Conservation (phyloP, 2,113 vertebrate genomes). For the Egretta garzetta region DNA sequence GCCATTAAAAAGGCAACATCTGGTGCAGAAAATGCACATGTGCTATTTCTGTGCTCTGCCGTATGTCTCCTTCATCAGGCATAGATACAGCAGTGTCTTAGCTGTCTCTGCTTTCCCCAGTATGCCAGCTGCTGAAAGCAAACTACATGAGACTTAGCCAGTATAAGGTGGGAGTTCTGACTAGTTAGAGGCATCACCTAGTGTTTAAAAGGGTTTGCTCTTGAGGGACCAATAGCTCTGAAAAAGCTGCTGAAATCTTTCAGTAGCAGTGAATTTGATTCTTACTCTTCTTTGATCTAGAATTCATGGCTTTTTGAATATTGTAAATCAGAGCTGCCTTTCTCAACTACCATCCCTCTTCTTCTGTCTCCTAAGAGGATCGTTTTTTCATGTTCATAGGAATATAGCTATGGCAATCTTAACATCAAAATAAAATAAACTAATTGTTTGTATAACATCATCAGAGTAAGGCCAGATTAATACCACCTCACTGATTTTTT, state of each 20-base stretch:
- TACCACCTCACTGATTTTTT: background rate
- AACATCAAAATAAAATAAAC: background rate
- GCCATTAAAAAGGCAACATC: background rate
- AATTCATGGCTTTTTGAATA: background rate
- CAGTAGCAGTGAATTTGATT: background rate
- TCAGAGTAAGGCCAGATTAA: background rate
- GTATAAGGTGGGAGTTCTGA: background rate
- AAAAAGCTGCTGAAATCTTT: constrained; percentile 37
- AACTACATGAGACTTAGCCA: background rate
- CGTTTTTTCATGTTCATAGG: background rate
- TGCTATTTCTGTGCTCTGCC: background rate
- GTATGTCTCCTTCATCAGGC: background rate
- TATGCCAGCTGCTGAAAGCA: background rate
- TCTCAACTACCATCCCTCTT: constrained; percentile 19
- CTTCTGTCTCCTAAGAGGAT: background rate
- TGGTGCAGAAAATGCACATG: background rate
- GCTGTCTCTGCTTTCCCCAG: background rate
- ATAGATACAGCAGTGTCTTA: background rate
- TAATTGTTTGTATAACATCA: background rate
- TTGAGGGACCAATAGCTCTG: constrained; percentile 7
- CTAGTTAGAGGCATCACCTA: background rate
- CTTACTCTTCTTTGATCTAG: constrained; percentile 33
- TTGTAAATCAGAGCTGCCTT: constrained; percentile 13
- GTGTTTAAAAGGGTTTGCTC: constrained; percentile 17
- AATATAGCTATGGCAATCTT: background rate